phyloP scores from a whole-genome alignment of 2,888 invertebrate genomes.

The Podotricha telesiphe region DNA sequence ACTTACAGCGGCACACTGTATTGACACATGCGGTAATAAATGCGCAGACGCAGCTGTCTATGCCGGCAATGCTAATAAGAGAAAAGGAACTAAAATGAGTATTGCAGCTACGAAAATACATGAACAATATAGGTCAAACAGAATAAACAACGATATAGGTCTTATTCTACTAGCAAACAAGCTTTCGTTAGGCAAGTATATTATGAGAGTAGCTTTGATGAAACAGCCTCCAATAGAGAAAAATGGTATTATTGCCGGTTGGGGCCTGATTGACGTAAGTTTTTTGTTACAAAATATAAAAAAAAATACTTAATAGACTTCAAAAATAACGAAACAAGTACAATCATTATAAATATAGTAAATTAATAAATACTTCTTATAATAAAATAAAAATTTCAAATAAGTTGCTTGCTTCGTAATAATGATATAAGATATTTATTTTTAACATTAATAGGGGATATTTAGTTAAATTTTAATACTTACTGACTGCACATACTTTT shows the following conservation, averaged over 20 bases:
- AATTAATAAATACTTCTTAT: too few species aligned
- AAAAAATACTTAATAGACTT: too few species aligned
- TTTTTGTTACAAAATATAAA: not conserved
- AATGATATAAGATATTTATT: too few species aligned
- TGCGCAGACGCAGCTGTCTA: constrained; percentile 27
- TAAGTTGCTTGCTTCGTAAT: too few species aligned
- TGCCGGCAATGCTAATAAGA: constrained; percentile 47
- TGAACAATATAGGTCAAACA: constrained; percentile 1
- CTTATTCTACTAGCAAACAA: constrained; percentile 23
- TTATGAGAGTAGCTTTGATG: constrained; percentile 29
- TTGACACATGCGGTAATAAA: constrained; percentile 39
- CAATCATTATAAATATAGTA: too few species aligned
- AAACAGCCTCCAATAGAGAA: not conserved
- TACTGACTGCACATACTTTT: too few species aligned
- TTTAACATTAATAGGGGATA: too few species aligned
- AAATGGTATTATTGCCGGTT: constrained; percentile 35
- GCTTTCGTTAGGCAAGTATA: constrained; percentile 16
- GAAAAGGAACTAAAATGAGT: constrained; percentile 26
- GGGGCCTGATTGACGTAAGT: constrained; percentile 41
- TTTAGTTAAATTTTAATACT: too few species aligned
- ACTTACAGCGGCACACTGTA: constrained; percentile 56
- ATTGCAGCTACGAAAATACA: constrained; percentile 21
- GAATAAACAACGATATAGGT: constrained; percentile 35
- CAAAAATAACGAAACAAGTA: too few species aligned
- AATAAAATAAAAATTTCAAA: too few species aligned